Base-by-base conservation (phyloP, 2,113 vertebrate species). In the Nipponia nippon region DNA sequence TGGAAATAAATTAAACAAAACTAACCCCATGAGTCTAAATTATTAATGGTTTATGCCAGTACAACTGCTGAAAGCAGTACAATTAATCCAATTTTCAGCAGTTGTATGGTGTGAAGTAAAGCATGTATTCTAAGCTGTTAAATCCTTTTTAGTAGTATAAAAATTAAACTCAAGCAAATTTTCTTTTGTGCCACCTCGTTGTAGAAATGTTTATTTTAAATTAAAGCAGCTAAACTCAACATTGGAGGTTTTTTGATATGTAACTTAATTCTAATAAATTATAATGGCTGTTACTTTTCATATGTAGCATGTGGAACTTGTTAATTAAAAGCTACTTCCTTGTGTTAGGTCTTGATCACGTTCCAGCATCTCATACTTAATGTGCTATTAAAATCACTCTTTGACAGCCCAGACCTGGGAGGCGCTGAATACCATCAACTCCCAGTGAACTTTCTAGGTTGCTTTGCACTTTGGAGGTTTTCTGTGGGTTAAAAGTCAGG, bases 321-420 rank as follows among this genome's bases (percentile, higher is more conserved):
- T 97, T 98, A 96, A 97, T 96, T 95, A 94, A 95, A 94, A 96
- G 61, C 73, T 87, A 93, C 80, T 93, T 97, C 93, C 95, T 92
- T 97, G 65, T 92, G 84, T 85, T 97, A 53, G 91, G 75, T 95
- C 91, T 94, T 95, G 91, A 94, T 97, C 87, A 72, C 0, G 0
- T 93, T 95, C 95, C 94, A 97, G 84, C 81, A 58, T 89, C 77
- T 87, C 84, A 82, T 79, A 91, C 65, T 94, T 93, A 96, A 86
- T 72, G n/a, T 82, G 40, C 66, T 94, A 73, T 79, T 97, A 97
- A 97, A 97, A 91, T 44, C 36, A 62, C 7, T 93, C 44, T 85
- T 77, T 91, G 91, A 94, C 94, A 96, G 76, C 87, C 63, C 56
- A 83, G 53, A 77, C 36, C 82, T 95, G 69, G 70, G 83, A 95